A percentile compares a stretch with the other conserved stretches of the same genome.
These are phyloP conservation scores for Branchipolynoe longqiensis DNA, from an alignment of 2,888 invertebrate species.

Conservation along the genomic window DNA sequence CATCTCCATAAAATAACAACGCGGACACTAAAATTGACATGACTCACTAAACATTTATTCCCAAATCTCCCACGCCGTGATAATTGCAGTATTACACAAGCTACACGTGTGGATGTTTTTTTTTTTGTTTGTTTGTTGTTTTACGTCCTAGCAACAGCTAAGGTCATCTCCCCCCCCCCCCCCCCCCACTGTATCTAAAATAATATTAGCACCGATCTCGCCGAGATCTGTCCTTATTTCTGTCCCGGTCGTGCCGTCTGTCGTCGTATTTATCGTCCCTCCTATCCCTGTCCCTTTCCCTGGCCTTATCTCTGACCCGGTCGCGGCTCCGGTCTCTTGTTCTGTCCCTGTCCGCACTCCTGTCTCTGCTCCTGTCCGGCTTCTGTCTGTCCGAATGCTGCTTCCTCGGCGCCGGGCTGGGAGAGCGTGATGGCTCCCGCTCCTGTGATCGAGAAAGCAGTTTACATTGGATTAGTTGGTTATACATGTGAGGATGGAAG, in stretches of 20 bases:
- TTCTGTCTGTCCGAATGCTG: neutral
- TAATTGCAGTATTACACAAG: too few relatives aligned
- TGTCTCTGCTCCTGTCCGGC: neutral
- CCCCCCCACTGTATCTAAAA: too few relatives aligned
- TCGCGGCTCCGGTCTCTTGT: neutral
- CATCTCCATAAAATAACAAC: too few relatives aligned
- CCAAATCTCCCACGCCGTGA: too few relatives aligned
- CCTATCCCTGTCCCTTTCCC: constrained; percentile 29
- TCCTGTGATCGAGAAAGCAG: neutral
- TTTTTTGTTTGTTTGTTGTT: too few relatives aligned
- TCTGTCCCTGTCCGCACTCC: neutral
- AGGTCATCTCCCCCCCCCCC: too few relatives aligned
- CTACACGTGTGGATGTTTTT: too few relatives aligned
- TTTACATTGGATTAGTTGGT: neutral
- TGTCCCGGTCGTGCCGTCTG: constrained; percentile 31
- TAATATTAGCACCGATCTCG: too few relatives aligned
- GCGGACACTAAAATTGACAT: too few relatives aligned
- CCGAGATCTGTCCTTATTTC: neutral
- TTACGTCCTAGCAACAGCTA: too few relatives aligned
- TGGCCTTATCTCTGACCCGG: constrained; percentile 8
- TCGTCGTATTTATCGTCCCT: constrained; percentile 6
- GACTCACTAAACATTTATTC: too few relatives aligned
- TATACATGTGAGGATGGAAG: neutral
- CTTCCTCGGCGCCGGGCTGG: constrained; percentile 12
- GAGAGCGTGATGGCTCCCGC: neutral